Evolutionary conservation across 2,113 vertebrate species (phyloP).

Genomic region (Sylvicapra grimmia): DNA sequence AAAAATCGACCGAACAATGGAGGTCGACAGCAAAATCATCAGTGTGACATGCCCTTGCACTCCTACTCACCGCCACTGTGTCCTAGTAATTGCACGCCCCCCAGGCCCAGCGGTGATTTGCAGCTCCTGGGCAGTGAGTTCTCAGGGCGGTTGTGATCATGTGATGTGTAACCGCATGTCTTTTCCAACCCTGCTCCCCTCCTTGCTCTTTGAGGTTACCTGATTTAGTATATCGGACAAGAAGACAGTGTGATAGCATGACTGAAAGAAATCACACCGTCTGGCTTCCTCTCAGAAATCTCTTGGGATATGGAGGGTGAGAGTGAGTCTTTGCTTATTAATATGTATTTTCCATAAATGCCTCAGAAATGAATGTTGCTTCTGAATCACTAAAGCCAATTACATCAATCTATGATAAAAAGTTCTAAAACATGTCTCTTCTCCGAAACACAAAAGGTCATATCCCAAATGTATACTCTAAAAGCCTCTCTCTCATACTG

Average conservation of each 20-base stretch:
- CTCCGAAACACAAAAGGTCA: slow-evolving; percentile 37
- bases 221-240: not conserved
- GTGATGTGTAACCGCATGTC: not conserved
- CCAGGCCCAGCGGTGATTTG: not conserved
- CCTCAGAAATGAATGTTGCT: not conserved
- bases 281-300: not conserved
- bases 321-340: slow-evolving; percentile 16
- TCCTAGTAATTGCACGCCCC: not conserved
- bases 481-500: not conserved
- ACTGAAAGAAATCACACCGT: not conserved
- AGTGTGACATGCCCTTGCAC: not conserved
- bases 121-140: not conserved
- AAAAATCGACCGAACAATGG: not conserved
- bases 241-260: not conserved
- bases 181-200: not conserved
- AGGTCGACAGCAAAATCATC: not conserved
- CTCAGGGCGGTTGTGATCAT: not conserved
- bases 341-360: slow-evolving; percentile 30
- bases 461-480: slow-evolving; percentile 30
- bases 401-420: slow-evolving; percentile 16
- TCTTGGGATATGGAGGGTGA: not conserved
- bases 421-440: slow-evolving; percentile 38
- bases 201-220: not conserved
- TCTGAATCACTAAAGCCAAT: slow-evolving; percentile 39
- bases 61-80: not conserved